Evolutionary conservation across 2,888 invertebrate genomes (phyloP).

Genomic region (Philhelius pedissequus): DNA sequence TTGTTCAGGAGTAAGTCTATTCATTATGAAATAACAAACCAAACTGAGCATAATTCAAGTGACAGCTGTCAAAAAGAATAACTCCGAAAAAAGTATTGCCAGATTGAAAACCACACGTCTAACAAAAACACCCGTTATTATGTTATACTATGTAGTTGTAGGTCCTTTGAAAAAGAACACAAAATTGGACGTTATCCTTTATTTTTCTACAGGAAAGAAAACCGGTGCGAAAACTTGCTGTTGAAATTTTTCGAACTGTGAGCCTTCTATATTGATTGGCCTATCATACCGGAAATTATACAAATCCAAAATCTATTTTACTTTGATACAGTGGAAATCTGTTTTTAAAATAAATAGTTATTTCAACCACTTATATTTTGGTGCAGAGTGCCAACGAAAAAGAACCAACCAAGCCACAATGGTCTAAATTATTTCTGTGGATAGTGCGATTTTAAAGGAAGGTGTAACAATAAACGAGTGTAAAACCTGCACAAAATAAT

Average conservation of each 20-base stretch:
- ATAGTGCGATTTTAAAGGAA: slow-evolving; percentile 15
- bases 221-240: too few relatives aligned
- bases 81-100: too few relatives aligned
- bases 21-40: too few relatives aligned
- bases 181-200: too few relatives aligned
- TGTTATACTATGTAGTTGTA: too few relatives aligned
- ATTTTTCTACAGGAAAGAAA: too few relatives aligned
- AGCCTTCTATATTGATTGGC: neutral
- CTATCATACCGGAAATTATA: neutral
- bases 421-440: neutral
- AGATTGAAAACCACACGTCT: too few relatives aligned
- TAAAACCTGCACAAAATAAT: neutral
- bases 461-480: neutral
- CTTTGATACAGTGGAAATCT: neutral
- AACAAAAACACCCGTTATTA: too few relatives aligned
- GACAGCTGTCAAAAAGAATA: too few relatives aligned
- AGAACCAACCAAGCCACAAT: neutral
- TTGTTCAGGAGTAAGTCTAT: too few relatives aligned
- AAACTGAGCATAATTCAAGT: too few relatives aligned
- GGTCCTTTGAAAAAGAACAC: too few relatives aligned
- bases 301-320: neutral
- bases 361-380: neutral
- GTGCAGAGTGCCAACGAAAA: neutral
- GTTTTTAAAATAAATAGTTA: neutral
- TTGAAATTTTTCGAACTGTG: neutral